phyloP scores from a whole-genome alignment of 2,888 invertebrate species.

The Protula sp. region DNA sequence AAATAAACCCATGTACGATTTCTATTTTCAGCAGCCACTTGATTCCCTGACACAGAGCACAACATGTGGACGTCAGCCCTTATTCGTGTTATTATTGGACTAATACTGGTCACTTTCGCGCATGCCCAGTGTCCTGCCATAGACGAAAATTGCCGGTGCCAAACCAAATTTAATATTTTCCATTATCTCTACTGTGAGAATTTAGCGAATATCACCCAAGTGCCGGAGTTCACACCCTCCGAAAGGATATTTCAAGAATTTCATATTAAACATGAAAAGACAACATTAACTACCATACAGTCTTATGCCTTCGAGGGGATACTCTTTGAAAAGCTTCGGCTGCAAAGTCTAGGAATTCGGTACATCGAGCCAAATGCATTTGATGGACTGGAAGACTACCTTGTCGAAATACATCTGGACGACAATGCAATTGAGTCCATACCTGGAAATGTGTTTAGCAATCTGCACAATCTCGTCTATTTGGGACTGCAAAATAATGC shows the following conservation, averaged over 20 bases:
- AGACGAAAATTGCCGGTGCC: neutral
- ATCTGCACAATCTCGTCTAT: conserved; percentile 8
- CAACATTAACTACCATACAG: neutral
- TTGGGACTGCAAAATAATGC: conserved; percentile 21
- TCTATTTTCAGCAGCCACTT: no score
- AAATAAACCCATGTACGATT: no score
- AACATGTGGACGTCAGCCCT: no score
- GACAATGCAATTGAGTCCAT: conserved; percentile 1
- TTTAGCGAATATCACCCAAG: neutral
- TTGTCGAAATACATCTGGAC: conserved; percentile 8
- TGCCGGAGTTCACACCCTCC: neutral
- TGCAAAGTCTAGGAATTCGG: conserved; percentile 7
- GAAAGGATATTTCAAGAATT: neutral
- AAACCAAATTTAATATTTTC: neutral
- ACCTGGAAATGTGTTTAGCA: conserved; percentile 1
- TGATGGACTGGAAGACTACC: neutral
- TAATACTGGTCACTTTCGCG: no score
- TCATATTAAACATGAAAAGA: neutral
- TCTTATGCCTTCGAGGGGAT: neutral
- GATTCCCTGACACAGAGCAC: no score
- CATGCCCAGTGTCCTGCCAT: neutral
- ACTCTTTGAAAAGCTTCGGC: neutral
- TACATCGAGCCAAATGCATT: conserved; percentile 3
- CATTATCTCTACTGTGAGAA: neutral
- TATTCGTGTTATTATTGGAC: no score